Conservation (phyloP, 2,888 invertebrate genomes). For the Epinotia bilunana region DNA sequence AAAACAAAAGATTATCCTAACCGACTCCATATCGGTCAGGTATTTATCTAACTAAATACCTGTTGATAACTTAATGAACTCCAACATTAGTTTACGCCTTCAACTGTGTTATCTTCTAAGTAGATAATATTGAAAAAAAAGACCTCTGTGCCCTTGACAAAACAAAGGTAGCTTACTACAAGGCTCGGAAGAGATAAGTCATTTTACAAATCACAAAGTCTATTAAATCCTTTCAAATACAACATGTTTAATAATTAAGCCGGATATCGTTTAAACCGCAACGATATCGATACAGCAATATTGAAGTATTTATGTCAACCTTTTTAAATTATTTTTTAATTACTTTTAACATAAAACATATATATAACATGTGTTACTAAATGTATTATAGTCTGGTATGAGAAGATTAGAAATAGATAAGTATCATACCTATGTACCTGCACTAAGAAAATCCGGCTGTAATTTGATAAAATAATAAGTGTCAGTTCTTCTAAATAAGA, state of each 20-base stretch:
- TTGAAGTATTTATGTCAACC: conserved; percentile 26
- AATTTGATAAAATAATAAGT: too few species aligned
- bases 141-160: not conserved
- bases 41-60: conserved; percentile 39
- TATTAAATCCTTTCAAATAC: conserved; percentile 2
- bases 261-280: conserved; percentile 3
- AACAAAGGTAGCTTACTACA: conserved; percentile 3
- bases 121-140: conserved; percentile 12
- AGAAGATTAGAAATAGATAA: not conserved
- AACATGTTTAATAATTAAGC: conserved; percentile 6
- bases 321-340: conserved; percentile 24
- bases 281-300: conserved; percentile 31
- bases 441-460: not conserved
- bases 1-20: conserved; percentile 9
- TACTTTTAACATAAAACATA: conserved; percentile 14
- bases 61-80: conserved; percentile 32
- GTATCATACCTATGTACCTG: too few species aligned
- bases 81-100: conserved; percentile 40
- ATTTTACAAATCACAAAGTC: not conserved
- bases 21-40: conserved; percentile 3
- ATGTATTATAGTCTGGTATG: not conserved
- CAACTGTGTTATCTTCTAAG: conserved; percentile 27
- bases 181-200: not conserved
- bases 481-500: too few species aligned
- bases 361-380: conserved; percentile 7